A percentile compares a stretch with the other conserved stretches of the same genome.
Evolutionary conservation across 92 coral and sea anemone species (phyloP).

Genomic region (Phenganax stokvisi): DNA sequence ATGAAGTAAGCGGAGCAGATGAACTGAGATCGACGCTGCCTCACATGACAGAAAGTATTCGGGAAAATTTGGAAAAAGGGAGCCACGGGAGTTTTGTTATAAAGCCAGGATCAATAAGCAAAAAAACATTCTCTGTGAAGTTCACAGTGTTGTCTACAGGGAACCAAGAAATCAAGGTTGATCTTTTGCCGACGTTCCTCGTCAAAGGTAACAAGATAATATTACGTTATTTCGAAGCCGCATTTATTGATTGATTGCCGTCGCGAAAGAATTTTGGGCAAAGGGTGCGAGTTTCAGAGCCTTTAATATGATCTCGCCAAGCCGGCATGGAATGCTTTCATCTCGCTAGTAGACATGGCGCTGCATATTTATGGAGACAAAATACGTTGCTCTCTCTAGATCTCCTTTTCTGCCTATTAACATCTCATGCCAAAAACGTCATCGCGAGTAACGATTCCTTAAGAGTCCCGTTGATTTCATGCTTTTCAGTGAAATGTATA

Average conservation of each 20-base stretch:
- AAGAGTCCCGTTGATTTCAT: neutral
- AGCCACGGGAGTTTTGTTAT: neutral
- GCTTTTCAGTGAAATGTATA: neutral
- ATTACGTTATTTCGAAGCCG: neutral
- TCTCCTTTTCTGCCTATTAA: neutral
- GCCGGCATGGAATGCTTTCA: too few relatives aligned
- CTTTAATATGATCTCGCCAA: too few relatives aligned
- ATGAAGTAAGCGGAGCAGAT: conserved; percentile 13
- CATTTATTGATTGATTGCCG: neutral
- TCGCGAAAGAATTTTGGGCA: neutral
- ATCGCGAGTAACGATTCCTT: neutral
- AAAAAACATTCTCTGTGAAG: conserved; percentile 9
- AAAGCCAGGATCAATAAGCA: neutral
- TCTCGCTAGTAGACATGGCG: too few relatives aligned
- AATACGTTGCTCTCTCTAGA: too few relatives aligned
- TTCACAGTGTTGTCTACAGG: neutral
- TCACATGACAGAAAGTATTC: neutral
- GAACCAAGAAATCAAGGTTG: conserved; percentile 22
- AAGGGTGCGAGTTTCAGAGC: neutral
- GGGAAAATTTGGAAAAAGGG: neutral
- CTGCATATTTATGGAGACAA: too few relatives aligned
- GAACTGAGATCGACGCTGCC: conserved; percentile 19
- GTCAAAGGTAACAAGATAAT: neutral
- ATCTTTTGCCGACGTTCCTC: conserved; percentile 43
- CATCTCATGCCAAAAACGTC: neutral